These are phyloP conservation scores for Seira ritae DNA, from an alignment of 2,888 invertebrate species.

Conservation along the genomic window DNA sequence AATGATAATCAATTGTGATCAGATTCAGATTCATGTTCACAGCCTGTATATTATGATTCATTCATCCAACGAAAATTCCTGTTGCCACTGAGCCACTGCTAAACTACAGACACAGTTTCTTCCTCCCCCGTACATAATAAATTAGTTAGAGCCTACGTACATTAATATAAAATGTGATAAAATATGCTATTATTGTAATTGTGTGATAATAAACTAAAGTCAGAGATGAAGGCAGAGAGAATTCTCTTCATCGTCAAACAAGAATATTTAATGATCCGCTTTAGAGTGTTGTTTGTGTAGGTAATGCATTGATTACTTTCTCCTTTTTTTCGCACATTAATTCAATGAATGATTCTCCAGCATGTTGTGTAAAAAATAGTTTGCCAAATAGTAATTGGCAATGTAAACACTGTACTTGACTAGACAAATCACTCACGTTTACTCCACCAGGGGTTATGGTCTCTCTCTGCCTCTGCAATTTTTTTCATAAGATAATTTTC, in stretches of 20 bases:
- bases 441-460: too few species aligned
- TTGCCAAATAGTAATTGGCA: conserved; percentile 10
- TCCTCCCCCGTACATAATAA: not conserved
- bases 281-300: not conserved
- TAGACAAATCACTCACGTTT: not conserved
- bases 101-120: not conserved
- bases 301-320: conserved; percentile 8
- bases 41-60: too few species aligned
- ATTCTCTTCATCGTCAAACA: not conserved
- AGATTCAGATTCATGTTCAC: conserved; percentile 4
- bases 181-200: not conserved
- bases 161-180: not conserved
- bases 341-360: conserved; percentile 9
- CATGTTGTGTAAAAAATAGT: not conserved
- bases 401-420: conserved; percentile 11
- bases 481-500: too few species aligned
- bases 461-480: too few species aligned
- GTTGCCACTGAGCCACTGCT: too few species aligned
- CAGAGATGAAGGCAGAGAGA: not conserved
- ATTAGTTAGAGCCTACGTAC: not conserved
- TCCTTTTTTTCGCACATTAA: not conserved
- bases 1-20: conserved; percentile 6
- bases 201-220: not conserved
- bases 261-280: conserved; percentile 14
- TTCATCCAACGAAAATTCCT: too few species aligned